These are phyloP conservation scores for Drosophila leontia DNA, from an alignment of 1,140 invertebrate species.

Conservation along the genomic window DNA sequence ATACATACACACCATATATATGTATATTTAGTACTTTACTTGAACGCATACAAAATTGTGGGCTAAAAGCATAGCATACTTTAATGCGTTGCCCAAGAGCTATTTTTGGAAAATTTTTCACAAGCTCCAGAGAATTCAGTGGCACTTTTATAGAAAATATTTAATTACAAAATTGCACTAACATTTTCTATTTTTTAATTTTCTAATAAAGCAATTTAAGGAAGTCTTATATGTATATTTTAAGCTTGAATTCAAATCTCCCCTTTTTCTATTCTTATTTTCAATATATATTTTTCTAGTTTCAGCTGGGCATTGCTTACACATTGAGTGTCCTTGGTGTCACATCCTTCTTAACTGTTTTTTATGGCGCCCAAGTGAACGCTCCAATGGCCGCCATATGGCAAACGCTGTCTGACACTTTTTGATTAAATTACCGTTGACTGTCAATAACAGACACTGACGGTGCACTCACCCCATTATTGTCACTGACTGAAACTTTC, in stretches of 20 bases:
- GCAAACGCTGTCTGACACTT: conserved; percentile 49
- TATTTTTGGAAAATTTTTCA: conserved; percentile 13
- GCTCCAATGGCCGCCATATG: conserved; percentile 56
- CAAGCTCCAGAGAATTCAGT: background rate
- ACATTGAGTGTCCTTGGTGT: conserved; percentile 1
- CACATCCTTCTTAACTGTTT: conserved; percentile 9
- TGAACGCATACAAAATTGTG: background rate
- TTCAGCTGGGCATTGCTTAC: background rate
- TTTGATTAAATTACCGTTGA: conserved; percentile 61
- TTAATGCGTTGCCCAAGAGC: conserved; percentile 37
- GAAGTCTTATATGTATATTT: too few species aligned
- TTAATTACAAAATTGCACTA: too few species aligned
- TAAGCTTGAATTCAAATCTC: too few species aligned
- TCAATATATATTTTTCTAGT: conserved; percentile 1
- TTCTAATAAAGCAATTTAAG: background rate
- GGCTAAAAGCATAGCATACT: conserved; percentile 51
- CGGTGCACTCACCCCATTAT: conserved; percentile 27
- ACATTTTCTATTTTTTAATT: background rate
- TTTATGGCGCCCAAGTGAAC: conserved; percentile 28
- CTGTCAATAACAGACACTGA: conserved; percentile 53
- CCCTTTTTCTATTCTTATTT: background rate
- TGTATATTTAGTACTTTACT: background rate
- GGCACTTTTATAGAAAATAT: too few species aligned
- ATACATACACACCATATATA: conserved; percentile 8
- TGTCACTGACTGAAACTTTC: conserved; percentile 7